Percentiles rank a stretch among this genome's conserved stretches.
These are phyloP conservation scores for Plectus sambesii DNA, from an alignment of 1,140 invertebrate species.

Conservation along the genomic window DNA sequence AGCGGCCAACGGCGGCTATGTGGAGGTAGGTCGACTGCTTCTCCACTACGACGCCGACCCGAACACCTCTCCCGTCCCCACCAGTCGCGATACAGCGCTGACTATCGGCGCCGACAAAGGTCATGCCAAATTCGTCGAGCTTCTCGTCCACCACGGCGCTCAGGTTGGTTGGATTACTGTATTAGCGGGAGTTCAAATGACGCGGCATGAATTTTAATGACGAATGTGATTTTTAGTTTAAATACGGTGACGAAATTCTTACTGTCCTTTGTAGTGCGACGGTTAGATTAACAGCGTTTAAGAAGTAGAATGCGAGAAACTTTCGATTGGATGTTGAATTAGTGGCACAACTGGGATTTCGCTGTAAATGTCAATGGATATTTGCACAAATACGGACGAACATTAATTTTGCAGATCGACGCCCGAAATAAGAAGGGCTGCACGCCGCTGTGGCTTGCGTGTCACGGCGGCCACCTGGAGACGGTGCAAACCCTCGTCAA, in stretches of 20 bases:
- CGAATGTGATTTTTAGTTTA: too few relatives aligned
- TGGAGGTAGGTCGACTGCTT: constrained; percentile 87
- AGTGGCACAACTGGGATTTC: too few relatives aligned
- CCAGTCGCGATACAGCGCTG: constrained; percentile 88
- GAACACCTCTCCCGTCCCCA: constrained; percentile 93
- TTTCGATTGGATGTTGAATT: too few relatives aligned
- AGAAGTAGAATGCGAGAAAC: too few relatives aligned
- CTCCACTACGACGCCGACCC: constrained; percentile 94
- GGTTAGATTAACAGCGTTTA: too few relatives aligned
- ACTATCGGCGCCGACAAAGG: constrained; percentile 99
- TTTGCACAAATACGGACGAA: constrained; percentile 49
- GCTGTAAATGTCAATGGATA: too few relatives aligned
- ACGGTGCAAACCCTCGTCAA: constrained; percentile 84
- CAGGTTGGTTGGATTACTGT: background rate
- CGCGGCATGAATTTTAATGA: too few relatives aligned
- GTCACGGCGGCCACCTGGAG: constrained; percentile 69
- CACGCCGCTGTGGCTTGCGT: constrained; percentile 91
- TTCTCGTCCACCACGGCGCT: constrained; percentile 50
- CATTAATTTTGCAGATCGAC: constrained; percentile 80
- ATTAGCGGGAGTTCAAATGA: background rate
- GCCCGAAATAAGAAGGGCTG: constrained; percentile 99
- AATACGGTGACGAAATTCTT: background rate
- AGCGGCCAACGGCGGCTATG: constrained; percentile 94
- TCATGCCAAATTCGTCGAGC: constrained; percentile 87
- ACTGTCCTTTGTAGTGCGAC: background rate